These are phyloP conservation scores for Agrotis ipsilon DNA, from an alignment of 2,888 invertebrate genomes.

Conservation along the genomic window DNA sequence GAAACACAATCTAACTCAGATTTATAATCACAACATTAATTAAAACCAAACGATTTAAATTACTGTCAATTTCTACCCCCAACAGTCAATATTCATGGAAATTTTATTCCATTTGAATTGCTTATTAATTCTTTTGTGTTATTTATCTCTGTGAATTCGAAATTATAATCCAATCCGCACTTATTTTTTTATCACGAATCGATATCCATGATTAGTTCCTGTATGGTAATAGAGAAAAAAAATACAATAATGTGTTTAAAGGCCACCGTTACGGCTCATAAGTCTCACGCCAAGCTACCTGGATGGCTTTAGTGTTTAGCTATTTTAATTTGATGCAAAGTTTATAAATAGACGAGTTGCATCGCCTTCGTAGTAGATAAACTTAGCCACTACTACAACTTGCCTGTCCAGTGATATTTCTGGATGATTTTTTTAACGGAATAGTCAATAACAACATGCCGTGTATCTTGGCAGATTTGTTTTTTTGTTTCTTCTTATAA, in stretches of 20 bases:
- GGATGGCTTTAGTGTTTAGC: conserved; percentile 67
- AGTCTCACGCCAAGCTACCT: conserved; percentile 73
- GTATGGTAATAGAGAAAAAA: conserved; percentile 73
- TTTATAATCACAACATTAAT: conserved; percentile 23
- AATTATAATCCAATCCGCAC: conserved; percentile 67
- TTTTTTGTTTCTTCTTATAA: conserved; percentile 27
- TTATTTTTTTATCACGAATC: conserved; percentile 62
- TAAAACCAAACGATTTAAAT: conserved; percentile 25
- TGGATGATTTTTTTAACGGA: conserved; percentile 20
- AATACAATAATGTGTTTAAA: conserved; percentile 74
- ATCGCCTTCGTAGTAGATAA: conserved; percentile 47
- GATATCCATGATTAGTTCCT: conserved; percentile 69
- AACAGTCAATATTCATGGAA: conserved; percentile 57
- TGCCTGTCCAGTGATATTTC: conserved; percentile 42
- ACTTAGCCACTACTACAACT: conserved; percentile 42
- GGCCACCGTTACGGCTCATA: conserved; percentile 78
- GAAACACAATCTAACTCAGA: conserved; percentile 18
- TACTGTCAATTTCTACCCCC: conserved; percentile 24
- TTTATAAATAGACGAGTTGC: conserved; percentile 69
- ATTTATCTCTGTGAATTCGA: conserved; percentile 44
- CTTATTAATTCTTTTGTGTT: conserved; percentile 45
- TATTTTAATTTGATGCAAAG: conserved; percentile 71
- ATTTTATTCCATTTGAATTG: conserved; percentile 30
- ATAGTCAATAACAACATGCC: conserved; percentile 2
- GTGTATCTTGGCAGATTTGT: conserved; percentile 24